phyloP scores from a whole-genome alignment of 2,888 invertebrate genomes.

The Apeira syringaria region DNA sequence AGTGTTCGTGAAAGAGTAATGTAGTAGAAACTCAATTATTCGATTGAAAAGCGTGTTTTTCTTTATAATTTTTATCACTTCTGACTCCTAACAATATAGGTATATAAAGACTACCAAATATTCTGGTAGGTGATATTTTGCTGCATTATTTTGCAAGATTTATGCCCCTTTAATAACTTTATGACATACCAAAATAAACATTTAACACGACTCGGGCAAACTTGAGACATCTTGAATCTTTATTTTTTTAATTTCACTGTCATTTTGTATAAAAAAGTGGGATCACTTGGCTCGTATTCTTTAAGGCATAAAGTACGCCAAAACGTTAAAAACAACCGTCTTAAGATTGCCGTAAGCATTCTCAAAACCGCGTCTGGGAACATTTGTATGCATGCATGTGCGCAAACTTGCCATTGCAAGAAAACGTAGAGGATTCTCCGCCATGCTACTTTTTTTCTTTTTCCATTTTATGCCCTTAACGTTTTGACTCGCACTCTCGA shows the following conservation, averaged over 20 bases:
- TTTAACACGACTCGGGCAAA: background rate
- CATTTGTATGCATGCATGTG: conserved; percentile 42
- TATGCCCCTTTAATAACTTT: too few species aligned
- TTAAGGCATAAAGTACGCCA: conserved; percentile 3
- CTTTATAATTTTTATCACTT: too few species aligned
- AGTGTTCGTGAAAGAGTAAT: too few species aligned
- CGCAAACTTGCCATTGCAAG: conserved; percentile 40
- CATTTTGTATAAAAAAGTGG: background rate
- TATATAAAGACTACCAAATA: too few species aligned
- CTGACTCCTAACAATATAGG: too few species aligned
- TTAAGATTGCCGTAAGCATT: conserved; percentile 27
- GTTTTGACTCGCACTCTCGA: conserved; percentile 50
- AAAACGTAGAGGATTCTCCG: conserved; percentile 42
- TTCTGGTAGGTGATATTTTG: too few species aligned
- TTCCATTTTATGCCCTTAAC: conserved; percentile 51
- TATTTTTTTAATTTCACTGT: background rate
- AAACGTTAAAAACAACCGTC: conserved; percentile 13
- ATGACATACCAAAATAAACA: too few species aligned
- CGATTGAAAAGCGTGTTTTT: too few species aligned
- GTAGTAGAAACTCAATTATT: too few species aligned
- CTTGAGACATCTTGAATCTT: conserved; percentile 6
- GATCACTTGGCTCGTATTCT: background rate
- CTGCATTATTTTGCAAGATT: too few species aligned
- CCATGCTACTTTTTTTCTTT: conserved; percentile 43
- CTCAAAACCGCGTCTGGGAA: conserved; percentile 41